Conservation (phyloP, 2,113 vertebrate genomes). For the Rousettus leschenaultii region DNA sequence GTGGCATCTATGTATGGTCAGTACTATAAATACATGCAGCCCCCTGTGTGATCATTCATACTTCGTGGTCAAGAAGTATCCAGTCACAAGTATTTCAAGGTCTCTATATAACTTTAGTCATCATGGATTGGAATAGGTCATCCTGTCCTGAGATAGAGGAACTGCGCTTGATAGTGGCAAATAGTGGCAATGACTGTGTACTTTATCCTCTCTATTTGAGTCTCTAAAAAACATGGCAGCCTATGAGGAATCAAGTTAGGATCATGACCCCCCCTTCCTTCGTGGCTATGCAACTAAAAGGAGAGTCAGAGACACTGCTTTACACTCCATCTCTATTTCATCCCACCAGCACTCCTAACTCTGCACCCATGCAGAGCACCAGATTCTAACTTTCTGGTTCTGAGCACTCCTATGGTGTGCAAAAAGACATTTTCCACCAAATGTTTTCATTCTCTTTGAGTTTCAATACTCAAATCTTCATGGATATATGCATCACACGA, state of each 20-base stretch:
- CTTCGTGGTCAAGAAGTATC: background rate
- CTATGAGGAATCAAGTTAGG: too few species aligned
- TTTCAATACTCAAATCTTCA: too few species aligned
- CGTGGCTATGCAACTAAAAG: too few species aligned
- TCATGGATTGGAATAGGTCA: background rate
- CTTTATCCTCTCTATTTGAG: background rate
- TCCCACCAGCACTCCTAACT: background rate
- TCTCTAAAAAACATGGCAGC: background rate
- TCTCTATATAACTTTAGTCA: background rate
- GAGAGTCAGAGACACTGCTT: background rate
- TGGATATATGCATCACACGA: too few species aligned
- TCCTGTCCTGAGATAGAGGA: background rate
- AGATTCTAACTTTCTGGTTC: background rate
- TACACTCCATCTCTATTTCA: accelerated
- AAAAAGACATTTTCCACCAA: too few species aligned
- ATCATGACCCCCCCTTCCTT: background rate
- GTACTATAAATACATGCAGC: background rate
- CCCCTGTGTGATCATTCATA: background rate
- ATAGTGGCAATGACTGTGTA: background rate
- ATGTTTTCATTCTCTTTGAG: too few species aligned
- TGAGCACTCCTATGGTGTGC: background rate
- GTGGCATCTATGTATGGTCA: background rate
- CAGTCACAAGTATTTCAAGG: background rate
- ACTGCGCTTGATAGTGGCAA: background rate
- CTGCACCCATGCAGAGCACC: background rate